These are phyloP conservation scores for Trematomus bernacchii DNA, from an alignment of 2,797 vertebrate species.

Conservation along the genomic window DNA sequence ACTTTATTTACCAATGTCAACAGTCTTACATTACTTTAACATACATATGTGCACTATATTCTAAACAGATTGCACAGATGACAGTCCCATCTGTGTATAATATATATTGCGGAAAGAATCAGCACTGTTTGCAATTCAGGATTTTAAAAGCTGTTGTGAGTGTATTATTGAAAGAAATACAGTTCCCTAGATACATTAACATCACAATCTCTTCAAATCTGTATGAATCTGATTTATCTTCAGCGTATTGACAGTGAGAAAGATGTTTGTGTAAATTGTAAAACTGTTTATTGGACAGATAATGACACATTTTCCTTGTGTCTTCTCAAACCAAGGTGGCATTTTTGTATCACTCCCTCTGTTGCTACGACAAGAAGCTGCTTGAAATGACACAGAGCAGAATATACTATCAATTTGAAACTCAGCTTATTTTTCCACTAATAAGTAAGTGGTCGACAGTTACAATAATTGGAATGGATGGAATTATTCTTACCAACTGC, in stretches of 20 bases:
- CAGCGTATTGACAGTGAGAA: background rate
- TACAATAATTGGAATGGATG: background rate
- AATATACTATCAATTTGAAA: constrained; percentile 7
- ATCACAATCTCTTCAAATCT: background rate
- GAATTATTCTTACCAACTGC: constrained; percentile 10
- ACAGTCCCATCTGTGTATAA: no score
- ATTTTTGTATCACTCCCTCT: background rate
- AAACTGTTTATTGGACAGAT: constrained; percentile 9
- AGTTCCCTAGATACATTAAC: background rate
- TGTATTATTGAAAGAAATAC: background rate
- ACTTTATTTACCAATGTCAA: no score
- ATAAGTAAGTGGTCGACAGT: constrained; percentile 11
- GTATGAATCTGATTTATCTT: background rate
- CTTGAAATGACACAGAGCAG: constrained; percentile 1
- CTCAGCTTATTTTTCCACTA: background rate
- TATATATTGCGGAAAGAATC: background rate
- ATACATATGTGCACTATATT: no score
- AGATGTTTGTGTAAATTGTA: constrained; percentile 1
- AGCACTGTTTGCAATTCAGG: background rate
- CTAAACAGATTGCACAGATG: no score
- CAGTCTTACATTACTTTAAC: no score
- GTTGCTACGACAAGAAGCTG: background rate
- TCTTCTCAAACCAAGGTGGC: constrained; percentile 1
- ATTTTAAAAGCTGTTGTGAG: background rate
- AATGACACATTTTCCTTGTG: background rate